A percentile compares a stretch with the other conserved stretches of the same genome.
Conservation (phyloP, 2,888 invertebrate genomes). For the Acheta domesticus region DNA sequence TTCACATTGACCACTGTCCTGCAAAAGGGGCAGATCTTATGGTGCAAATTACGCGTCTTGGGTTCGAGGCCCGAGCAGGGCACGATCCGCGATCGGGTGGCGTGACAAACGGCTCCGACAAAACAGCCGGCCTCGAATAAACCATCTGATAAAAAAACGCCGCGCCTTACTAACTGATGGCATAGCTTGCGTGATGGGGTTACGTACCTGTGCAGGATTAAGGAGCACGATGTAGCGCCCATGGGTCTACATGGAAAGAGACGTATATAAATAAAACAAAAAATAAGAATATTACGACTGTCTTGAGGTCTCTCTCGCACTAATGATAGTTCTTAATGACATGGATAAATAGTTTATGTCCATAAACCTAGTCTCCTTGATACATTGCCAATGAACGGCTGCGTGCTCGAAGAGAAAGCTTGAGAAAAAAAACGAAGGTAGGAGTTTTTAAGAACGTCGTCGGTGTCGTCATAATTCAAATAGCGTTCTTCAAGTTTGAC, state of each 20-base stretch:
- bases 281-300: conserved; percentile 24
- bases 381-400: conserved; percentile 31
- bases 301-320: conserved; percentile 33
- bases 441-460: conserved; percentile 21
- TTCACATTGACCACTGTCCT: too few species aligned
- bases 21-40: neutral
- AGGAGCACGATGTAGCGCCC: neutral
- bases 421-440: conserved; percentile 22
- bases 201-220: neutral
- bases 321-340: conserved; percentile 37
- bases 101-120: neutral
- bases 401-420: conserved; percentile 23
- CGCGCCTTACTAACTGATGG: conserved; percentile 1
- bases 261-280: conserved; percentile 31
- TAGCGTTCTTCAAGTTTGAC: conserved; percentile 32
- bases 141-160: neutral
- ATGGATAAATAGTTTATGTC: conserved; percentile 35
- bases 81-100: neutral
- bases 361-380: conserved; percentile 29
- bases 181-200: conserved; percentile 3
- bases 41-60: neutral
- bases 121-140: neutral
- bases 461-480: conserved; percentile 35
- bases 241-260: conserved; percentile 18
- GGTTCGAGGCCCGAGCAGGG: neutral